Evolutionary conservation across 2,888 invertebrate genomes (phyloP), one percentile per base, ranked within the genome.

Genomic region (Cosmia pyralina): DNA sequence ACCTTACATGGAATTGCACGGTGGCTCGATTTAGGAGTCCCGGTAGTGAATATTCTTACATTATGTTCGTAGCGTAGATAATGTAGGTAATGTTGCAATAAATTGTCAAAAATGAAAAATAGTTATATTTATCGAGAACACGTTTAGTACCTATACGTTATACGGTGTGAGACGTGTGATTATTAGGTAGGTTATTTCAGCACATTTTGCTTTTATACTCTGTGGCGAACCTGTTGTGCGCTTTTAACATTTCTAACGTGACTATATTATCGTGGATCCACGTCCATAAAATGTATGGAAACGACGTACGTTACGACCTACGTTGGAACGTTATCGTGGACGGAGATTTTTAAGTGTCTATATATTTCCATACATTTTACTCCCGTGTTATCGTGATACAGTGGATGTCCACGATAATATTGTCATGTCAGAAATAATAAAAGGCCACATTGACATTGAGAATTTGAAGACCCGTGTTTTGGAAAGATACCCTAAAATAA

Each of bases 81-180:
- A 4, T 38, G n/a, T n/a, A n/a, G n/a, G 15, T 50, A 34, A 55
- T 62, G 19, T 22, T 59, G 57, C 11, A 66, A 46, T 46, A 19
- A 48, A 15, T 59, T 48, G 10, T 34, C 48, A 68, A 53, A 65
- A 72, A n/a, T 59, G 0, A 38, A 53, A 41, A 46, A 19, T 58
- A 44, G n/a, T 28, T 38, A 0, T 10, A 22, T 8, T 34, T 38
- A 13, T 13, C 5, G 4, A 7, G 5, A 46, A 75, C 38, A 75
- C 41, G 17, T 50, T 72, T 57, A 58, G 52, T 46, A n/a, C n/a
- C n/a, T n/a, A 46, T 44, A 72, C 28, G n/a, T 63, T 72, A 53
- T n/a, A 34, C 38, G 4, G 38, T 38, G 13, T 67, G 28, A n/a
- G n/a, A 22, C n/a, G n/a, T 34, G 13, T 44, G 15, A 22, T 15